Evolutionary conservation across 1,140 invertebrate genomes (phyloP).

Genomic region (Drosophila busckii): DNA sequence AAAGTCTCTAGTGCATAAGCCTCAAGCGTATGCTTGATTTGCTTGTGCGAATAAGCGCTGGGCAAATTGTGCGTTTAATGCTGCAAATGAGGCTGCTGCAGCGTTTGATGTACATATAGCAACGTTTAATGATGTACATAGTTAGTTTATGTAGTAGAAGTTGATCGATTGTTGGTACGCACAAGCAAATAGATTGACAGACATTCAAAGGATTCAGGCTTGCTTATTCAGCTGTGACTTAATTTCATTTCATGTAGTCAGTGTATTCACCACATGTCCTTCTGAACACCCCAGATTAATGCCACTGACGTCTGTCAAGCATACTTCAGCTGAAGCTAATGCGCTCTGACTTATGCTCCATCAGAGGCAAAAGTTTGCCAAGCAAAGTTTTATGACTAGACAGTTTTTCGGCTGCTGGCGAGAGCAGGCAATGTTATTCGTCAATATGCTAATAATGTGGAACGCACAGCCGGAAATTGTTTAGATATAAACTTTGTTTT

Average conservation of each 20-base stretch:
- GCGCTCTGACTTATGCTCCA: slow-evolving; percentile 45
- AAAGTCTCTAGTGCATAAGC: not conserved
- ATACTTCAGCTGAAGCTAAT: slow-evolving; percentile 57
- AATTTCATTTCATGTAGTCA: slow-evolving; percentile 60
- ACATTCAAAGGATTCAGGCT: too few relatives aligned
- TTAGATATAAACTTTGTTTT: slow-evolving; percentile 69
- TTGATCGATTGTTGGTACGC: not conserved
- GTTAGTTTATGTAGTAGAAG: slow-evolving; percentile 1
- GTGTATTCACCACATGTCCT: not conserved
- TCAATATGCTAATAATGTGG: slow-evolving; percentile 71
- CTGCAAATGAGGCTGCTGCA: slow-evolving; percentile 52
- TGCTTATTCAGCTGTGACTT: slow-evolving; percentile 63
- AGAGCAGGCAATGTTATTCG: slow-evolving; percentile 24
- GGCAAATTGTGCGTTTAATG: slow-evolving; percentile 67
- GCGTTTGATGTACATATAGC: slow-evolving; percentile 44
- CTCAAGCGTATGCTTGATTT: slow-evolving; percentile 44
- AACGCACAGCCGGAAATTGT: slow-evolving; percentile 65
- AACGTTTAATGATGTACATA: slow-evolving; percentile 30
- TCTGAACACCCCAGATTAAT: slow-evolving; percentile 34
- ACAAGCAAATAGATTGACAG: too few relatives aligned
- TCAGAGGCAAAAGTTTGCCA: slow-evolving; percentile 42
- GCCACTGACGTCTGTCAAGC: slow-evolving; percentile 41
- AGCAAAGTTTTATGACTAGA: slow-evolving; percentile 71
- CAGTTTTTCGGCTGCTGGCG: slow-evolving; percentile 43
- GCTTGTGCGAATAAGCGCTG: slow-evolving; percentile 49